Evolutionary conservation across 1,140 invertebrate genomes (phyloP).

Genomic region (Leptopilina clavipes): DNA sequence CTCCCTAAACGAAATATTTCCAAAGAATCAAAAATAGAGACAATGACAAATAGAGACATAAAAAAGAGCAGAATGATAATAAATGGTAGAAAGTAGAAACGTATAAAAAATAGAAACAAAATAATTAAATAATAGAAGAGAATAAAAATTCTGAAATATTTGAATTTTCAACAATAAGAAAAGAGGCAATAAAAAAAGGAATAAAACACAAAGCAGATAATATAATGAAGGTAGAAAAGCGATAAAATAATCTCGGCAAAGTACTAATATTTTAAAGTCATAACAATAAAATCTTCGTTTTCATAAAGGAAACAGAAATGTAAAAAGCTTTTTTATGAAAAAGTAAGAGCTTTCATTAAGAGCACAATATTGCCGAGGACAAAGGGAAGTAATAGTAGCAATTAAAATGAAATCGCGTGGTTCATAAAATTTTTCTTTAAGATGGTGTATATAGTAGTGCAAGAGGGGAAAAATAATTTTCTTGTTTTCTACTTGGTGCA

Average conservation of each 20-base stretch:
- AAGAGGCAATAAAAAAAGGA: too few relatives aligned
- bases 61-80: too few relatives aligned
- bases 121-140: too few relatives aligned
- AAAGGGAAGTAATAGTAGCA: slow-evolving; percentile 25
- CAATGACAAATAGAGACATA: too few relatives aligned
- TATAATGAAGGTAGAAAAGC: background rate
- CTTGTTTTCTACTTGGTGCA: background rate
- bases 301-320: slow-evolving; percentile 14
- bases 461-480: slow-evolving; percentile 4
- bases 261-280: background rate
- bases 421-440: slow-evolving; percentile 22
- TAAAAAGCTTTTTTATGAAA: background rate
- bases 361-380: slow-evolving; percentile 9
- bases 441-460: background rate
- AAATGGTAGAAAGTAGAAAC: too few relatives aligned
- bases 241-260: background rate
- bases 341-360: slow-evolving; percentile 12
- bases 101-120: too few relatives aligned
- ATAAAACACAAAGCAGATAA: background rate
- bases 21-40: too few relatives aligned
- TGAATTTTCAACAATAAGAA: too few relatives aligned
- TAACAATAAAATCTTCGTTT: background rate
- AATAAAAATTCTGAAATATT: too few relatives aligned
- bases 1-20: too few relatives aligned
- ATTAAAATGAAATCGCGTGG: slow-evolving; percentile 30